Percentiles rank a stretch among this genome's conserved stretches.
These are phyloP conservation scores for Poeciliopsis retropinna DNA, from an alignment of 2,113 vertebrate species.

Conservation along the genomic window DNA sequence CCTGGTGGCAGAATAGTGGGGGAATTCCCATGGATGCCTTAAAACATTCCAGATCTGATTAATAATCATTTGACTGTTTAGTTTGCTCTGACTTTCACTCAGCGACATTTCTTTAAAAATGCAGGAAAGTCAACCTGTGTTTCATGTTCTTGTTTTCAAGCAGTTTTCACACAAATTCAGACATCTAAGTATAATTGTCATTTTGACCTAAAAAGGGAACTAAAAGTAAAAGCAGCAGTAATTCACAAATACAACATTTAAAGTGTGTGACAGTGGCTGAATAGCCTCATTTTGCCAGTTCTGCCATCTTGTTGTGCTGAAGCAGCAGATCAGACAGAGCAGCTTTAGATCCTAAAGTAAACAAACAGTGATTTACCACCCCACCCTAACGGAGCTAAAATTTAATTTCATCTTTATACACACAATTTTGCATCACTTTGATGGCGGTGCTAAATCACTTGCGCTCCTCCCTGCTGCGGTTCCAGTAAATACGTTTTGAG, in stretches of 20 bases:
- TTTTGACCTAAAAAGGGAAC: neutral
- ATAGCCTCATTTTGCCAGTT: neutral
- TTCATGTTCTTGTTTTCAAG: too few species aligned
- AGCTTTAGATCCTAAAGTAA: neutral
- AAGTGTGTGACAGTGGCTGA: neutral
- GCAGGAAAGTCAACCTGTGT: too few species aligned
- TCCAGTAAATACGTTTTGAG: neutral
- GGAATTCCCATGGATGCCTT: neutral
- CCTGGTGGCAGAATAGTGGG: neutral
- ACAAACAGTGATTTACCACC: neutral
- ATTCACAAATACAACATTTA: neutral
- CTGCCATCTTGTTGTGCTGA: neutral
- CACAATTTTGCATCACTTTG: neutral
- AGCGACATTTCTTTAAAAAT: too few species aligned
- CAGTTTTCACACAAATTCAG: too few species aligned
- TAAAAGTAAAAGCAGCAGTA: neutral
- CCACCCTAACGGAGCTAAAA: neutral
- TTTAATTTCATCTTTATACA: neutral
- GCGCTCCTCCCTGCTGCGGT: neutral
- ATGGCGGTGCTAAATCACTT: neutral
- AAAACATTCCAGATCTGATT: too few species aligned
- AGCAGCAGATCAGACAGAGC: neutral
- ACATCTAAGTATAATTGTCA: too few species aligned
- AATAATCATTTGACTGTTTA: too few species aligned
- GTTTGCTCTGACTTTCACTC: too few species aligned